These are phyloP conservation scores for Ophiodon elongatus DNA, from an alignment of 2,113 vertebrate genomes.

Conservation along the genomic window DNA sequence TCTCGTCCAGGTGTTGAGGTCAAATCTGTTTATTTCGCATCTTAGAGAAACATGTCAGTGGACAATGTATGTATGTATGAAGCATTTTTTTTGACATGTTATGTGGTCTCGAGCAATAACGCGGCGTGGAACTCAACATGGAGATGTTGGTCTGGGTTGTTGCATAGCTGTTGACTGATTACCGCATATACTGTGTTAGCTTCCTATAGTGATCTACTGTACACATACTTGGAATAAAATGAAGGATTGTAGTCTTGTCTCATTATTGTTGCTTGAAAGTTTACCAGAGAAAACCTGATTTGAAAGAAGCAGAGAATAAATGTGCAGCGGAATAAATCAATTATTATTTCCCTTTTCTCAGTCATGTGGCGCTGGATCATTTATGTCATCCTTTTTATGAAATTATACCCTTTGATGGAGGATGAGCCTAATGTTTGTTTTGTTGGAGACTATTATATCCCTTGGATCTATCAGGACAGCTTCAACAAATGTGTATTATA, in stretches of 20 bases:
- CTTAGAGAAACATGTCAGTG: conserved; percentile 21
- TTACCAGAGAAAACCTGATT: neutral
- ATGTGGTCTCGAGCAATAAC: conserved; percentile 75
- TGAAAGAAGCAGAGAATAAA: neutral
- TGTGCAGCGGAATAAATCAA: neutral
- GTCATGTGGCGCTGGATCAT: neutral
- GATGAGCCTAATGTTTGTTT: neutral
- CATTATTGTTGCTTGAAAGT: conserved; percentile 25
- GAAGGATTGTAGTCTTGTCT: conserved; percentile 57
- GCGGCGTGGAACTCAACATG: conserved; percentile 36
- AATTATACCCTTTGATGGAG: neutral
- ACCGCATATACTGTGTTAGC: conserved; percentile 79
- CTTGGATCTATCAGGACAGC: neutral
- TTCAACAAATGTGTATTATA: neutral
- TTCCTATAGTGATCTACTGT: conserved; percentile 69
- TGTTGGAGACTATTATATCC: neutral
- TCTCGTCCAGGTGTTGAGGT: conserved; percentile 20
- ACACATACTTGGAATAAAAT: conserved; percentile 76
- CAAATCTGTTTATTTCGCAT: conserved; percentile 20
- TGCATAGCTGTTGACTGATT: conserved; percentile 53
- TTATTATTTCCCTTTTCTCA: neutral
- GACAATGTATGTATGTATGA: conserved; percentile 18
- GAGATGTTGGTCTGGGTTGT: conserved; percentile 28
- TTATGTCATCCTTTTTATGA: neutral
- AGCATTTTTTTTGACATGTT: conserved; percentile 51